Base-by-base conservation (phyloP, 1,140 invertebrate species). In the Conopomorpha cramerella region DNA sequence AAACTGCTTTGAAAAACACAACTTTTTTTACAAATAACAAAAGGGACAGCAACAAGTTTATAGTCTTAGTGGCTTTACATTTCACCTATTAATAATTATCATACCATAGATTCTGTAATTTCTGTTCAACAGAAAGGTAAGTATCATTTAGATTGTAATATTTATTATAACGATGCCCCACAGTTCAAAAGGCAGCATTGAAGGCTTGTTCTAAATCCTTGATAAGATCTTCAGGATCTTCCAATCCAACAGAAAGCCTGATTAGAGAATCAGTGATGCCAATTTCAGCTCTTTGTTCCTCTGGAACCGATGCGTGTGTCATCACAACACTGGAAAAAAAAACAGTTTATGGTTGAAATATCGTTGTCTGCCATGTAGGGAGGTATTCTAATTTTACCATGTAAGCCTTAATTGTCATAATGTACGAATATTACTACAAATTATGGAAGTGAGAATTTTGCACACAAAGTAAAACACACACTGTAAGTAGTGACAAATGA, bases 201-300 rank as follows among this genome's bases (percentile, higher is more conserved):
- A 92, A 73, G 14, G 94, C 95, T 71, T 92, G 84, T 40, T 92
- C 85, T 3, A 99, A 56, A 78, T 99, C 96, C n/a, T 79, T 68
- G 16, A 98, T 85, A 8, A 99, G 78, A 81, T 98, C 96, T 23
- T 90, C 81, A 6, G 83, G 77, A 47, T 92, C 86, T 80, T 99
- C 96, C 4, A 98, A 74, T 3, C 96, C 96, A 25, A 98, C 87
- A 0, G 95, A 98, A 3, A 99, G 66, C 38, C 96, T 82, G 39
- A 99, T 86, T 1, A 99, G 78, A 17, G 86, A 86, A 59, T 98
- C 91, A 0, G 84, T 87, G 30, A 99, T 96, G 4, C 93, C 93
- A 6, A 98, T 78, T 25, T 80, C 61, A 13, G 61, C 77, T 50
- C 94, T 77, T 38, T 89, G 83, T 12, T 88, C 86, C 39, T 73